These are phyloP conservation scores for Crypturellus tataupa DNA, from an alignment of 2,797 vertebrate genomes.

Conservation along the genomic window DNA sequence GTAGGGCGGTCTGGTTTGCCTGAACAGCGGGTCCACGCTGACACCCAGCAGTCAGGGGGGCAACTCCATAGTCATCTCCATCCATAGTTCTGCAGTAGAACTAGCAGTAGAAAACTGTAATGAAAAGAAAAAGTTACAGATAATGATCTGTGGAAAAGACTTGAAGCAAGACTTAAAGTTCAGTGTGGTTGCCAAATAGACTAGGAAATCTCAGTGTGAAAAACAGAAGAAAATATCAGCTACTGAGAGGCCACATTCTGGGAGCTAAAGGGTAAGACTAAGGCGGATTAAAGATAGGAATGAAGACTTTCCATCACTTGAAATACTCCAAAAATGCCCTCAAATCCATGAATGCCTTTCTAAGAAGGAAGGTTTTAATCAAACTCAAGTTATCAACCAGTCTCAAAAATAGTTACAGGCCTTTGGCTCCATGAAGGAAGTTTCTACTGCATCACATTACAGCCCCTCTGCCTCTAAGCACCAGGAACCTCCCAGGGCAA, in stretches of 20 bases:
- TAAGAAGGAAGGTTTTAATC: background rate
- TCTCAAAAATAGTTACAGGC: background rate
- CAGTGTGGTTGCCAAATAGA: background rate
- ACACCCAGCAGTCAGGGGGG: too few species aligned
- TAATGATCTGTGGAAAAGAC: background rate
- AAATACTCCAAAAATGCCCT: background rate
- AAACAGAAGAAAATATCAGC: background rate
- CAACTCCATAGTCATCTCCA: too few species aligned
- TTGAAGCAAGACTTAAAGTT: background rate
- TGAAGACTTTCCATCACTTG: background rate
- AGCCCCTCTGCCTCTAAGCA: too few species aligned
- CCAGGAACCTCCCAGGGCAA: too few species aligned
- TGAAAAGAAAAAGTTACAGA: background rate
- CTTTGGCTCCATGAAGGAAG: too few species aligned
- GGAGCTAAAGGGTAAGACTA: background rate
- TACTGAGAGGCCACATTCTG: background rate
- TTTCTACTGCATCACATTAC: too few species aligned
- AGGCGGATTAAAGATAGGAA: background rate
- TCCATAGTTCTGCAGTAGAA: background rate
- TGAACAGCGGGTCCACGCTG: too few species aligned
- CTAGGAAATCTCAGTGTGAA: rapidly evolving
- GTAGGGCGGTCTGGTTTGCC: too few species aligned
- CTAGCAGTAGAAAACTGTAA: background rate
- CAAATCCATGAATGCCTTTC: background rate
- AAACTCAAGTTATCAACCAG: rapidly evolving